Evolutionary conservation across 2,113 vertebrate species (phyloP).

Genomic region (Scolopax mira): DNA sequence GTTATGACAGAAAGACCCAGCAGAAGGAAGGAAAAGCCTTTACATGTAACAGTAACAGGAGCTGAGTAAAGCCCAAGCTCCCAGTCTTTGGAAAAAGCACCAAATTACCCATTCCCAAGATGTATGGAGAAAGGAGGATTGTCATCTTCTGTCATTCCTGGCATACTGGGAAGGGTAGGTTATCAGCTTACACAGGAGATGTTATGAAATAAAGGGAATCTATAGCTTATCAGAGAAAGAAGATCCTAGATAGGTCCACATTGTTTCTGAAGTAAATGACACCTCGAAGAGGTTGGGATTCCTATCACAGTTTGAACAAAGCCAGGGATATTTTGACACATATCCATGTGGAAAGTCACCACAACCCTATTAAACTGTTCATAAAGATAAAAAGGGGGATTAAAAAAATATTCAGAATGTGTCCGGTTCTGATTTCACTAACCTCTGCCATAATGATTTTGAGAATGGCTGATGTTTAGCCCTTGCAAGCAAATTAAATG

Average conservation of each 20-base stretch:
- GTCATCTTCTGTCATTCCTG: not conserved
- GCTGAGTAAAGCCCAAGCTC: not conserved
- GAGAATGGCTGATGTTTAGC: not conserved
- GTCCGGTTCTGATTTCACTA: not conserved
- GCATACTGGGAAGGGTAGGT: not conserved
- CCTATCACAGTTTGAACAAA: not conserved
- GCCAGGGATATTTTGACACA: not conserved
- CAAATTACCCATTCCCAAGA: not conserved
- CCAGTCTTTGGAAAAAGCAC: not conserved
- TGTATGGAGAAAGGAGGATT: not conserved
- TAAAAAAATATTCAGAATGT: not conserved
- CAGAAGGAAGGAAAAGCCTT: not conserved
- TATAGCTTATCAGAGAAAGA: not conserved
- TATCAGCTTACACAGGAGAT: not conserved
- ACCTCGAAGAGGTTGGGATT: not conserved
- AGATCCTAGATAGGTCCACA: not conserved
- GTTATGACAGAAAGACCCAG: not conserved
- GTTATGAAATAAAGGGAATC: not conserved
- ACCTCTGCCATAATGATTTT: not conserved
- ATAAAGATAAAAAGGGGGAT: not conserved
- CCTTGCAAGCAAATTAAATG: not conserved
- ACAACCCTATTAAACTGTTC: not conserved
- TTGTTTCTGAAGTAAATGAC: not conserved
- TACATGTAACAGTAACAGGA: not conserved
- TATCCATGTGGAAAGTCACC: not conserved